phyloP scores from a whole-genome alignment of 2,888 invertebrate species.

The Ctenicera cuprea region DNA sequence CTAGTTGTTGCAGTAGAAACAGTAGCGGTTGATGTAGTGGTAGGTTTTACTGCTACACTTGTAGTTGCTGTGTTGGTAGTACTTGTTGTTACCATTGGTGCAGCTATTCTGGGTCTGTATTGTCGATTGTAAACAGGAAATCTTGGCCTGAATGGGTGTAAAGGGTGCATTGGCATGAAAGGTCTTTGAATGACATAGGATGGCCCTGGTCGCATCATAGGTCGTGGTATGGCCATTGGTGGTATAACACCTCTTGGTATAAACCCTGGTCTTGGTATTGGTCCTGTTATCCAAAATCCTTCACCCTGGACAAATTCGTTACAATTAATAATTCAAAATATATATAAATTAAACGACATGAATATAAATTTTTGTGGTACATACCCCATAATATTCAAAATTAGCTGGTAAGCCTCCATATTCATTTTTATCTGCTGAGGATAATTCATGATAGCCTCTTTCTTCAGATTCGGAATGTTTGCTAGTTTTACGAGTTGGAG shows the following conservation, averaged over 20 bases:
- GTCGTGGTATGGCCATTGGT: conserved; percentile 34
- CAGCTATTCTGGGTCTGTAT: conserved; percentile 8
- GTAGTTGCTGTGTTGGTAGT: conserved; percentile 5
- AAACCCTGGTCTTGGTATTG: conserved; percentile 40
- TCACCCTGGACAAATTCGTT: conserved; percentile 29
- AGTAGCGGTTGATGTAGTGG: neutral
- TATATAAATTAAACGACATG: too few relatives aligned
- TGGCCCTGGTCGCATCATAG: conserved; percentile 36
- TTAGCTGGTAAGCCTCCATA: conserved; percentile 29
- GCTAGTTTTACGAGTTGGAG: conserved; percentile 7
- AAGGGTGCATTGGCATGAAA: conserved; percentile 36
- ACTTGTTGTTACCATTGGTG: neutral
- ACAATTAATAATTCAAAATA: neutral
- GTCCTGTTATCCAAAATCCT: conserved; percentile 46
- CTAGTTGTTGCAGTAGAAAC: neutral
- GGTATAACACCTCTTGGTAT: conserved; percentile 40
- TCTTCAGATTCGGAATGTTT: conserved; percentile 35
- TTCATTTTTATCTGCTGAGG: neutral
- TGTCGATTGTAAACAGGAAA: conserved; percentile 34
- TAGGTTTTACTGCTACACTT: neutral
- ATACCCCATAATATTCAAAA: conserved; percentile 47
- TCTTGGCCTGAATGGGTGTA: conserved; percentile 39
- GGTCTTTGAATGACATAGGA: conserved; percentile 35
- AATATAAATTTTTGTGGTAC: neutral
- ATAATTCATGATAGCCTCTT: conserved; percentile 1